These are phyloP conservation scores for Enteromius fasciolatus DNA, from an alignment of 2,797 vertebrate genomes.

Conservation along the genomic window DNA sequence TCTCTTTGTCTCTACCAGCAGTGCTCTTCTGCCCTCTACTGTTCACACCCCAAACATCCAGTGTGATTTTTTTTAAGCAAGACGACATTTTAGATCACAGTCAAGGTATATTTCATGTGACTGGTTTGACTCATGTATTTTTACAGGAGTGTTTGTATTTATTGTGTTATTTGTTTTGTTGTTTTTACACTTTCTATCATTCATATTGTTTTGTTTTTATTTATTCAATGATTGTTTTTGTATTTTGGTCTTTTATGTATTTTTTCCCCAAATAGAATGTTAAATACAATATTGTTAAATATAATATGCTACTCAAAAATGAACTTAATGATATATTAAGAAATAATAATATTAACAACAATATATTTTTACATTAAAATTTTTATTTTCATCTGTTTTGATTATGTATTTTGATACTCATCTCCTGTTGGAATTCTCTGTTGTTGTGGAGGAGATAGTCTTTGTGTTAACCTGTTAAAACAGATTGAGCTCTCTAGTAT, in stretches of 20 bases:
- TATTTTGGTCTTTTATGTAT: not conserved
- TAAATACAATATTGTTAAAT: not conserved
- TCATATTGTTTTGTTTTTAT: not conserved
- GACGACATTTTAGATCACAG: not conserved
- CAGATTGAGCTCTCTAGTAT: not conserved
- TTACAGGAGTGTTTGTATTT: not conserved
- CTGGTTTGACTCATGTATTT: not conserved
- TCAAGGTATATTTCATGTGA: not conserved
- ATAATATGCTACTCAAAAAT: not conserved
- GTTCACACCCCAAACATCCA: constrained; percentile 22
- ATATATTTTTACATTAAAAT: not conserved
- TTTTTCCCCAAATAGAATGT: not conserved
- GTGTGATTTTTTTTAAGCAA: not conserved
- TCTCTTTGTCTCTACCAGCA: not conserved
- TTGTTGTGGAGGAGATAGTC: not conserved
- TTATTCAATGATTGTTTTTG: not conserved
- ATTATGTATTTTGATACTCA: not conserved
- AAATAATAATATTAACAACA: not conserved
- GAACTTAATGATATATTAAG: not conserved
- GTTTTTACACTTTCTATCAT: not conserved
- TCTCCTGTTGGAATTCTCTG: not conserved
- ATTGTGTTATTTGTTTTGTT: no score
- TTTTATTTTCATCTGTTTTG: not conserved
- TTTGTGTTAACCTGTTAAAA: not conserved
- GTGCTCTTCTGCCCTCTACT: constrained; percentile 44